These are phyloP conservation scores for Pseudoips prasinana DNA, from an alignment of 2,888 invertebrate genomes.

Conservation along the genomic window DNA sequence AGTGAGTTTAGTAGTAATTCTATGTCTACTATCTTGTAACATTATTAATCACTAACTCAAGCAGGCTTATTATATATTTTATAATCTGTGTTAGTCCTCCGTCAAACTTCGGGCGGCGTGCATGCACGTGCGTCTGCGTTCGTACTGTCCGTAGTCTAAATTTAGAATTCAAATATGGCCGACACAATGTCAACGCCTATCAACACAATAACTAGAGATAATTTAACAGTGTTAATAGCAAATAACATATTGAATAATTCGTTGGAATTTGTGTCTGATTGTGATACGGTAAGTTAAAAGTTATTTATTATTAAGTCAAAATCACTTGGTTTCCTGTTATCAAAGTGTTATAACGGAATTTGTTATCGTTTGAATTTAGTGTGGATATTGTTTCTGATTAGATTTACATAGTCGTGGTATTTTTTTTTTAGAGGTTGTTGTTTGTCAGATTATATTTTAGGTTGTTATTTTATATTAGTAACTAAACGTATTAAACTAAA, in stretches of 20 bases:
- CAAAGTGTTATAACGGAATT: no score
- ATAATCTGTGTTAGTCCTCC: slow-evolving; percentile 10
- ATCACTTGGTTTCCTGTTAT: not conserved
- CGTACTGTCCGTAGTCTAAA: not conserved
- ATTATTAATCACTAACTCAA: not conserved
- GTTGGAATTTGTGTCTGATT: slow-evolving; percentile 50
- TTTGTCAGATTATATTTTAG: no score
- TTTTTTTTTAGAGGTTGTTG: no score
- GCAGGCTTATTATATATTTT: not conserved
- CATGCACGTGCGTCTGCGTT: slow-evolving; percentile 5
- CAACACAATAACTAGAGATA: slow-evolving; percentile 55
- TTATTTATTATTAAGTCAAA: no score
- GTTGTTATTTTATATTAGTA: no score
- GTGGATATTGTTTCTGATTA: no score
- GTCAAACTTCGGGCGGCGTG: slow-evolving; percentile 3
- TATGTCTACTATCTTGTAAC: slow-evolving; percentile 4
- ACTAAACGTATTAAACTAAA: no score
- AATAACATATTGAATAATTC: slow-evolving; percentile 62
- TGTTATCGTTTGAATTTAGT: no score
- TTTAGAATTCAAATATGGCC: slow-evolving; percentile 42
- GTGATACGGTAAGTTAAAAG: slow-evolving; percentile 40
- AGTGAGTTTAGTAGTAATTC: slow-evolving; percentile 4
- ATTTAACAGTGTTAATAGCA: slow-evolving; percentile 51
- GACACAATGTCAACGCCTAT: slow-evolving; percentile 51
- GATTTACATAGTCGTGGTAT: no score